Evolutionary conservation across 1,140 invertebrate genomes (phyloP), one percentile per base, ranked within the genome.

Genomic region (Dendrolimus punctatus): DNA sequence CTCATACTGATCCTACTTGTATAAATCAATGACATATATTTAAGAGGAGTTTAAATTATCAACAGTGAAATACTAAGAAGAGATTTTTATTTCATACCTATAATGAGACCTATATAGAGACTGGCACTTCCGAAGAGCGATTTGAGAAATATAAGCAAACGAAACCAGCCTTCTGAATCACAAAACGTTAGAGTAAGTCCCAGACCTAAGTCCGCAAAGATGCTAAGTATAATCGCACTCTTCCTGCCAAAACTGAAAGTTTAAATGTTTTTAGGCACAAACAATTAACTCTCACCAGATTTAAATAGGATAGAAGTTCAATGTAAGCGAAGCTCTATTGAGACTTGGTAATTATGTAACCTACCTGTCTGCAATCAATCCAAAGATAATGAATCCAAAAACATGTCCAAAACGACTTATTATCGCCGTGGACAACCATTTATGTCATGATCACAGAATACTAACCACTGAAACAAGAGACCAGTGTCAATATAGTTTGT

Each of bases 161-260:
- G 70, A 53, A 77, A 85, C 78, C 80, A 85, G 44, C 65, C 71
- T 38, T 76, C 68, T 6, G 77, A 73, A 55, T 80, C 69, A 53
- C 73, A 77, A 53, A 83, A 80, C 8, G 70, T 71, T 8, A 76
- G 54, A 6, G 68, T 56, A 5, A 75, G 43, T 56, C 73, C 65
- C 37, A 81, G 64, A 42, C 58, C 9, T n/a, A 73, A 23, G 45
- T 78, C 66, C 0, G 64, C 54, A n/a, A 66, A 37, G 5, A 76
- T 46, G 48, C 71, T 64, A 57, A 79, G 58, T 9, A 60, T 43
- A 3, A 83, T 70, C 5, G 69, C 64, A 23, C 41, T 60, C 65
- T 62, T 78, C 68, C 79, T 73, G 54, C 81, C 81, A 53, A 80
- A 76, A 60, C 81, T 85, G 61, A 64, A 78, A 80, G 42, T 2